Conservation (phyloP, 2,797 vertebrate genomes). For the Centroberyx gerrardi region DNA sequence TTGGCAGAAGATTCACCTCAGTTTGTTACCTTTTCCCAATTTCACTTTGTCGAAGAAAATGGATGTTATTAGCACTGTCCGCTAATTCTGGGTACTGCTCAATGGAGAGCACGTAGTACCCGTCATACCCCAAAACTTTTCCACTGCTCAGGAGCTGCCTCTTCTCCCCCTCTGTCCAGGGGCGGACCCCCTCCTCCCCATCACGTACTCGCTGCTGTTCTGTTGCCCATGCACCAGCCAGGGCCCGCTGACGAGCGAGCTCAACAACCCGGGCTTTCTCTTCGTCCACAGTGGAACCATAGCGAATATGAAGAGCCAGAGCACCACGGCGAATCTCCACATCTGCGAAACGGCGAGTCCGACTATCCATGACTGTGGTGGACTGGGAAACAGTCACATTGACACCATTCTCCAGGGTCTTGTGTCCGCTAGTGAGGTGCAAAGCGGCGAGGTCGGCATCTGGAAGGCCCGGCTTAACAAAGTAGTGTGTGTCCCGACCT, state of each 20-base stretch:
- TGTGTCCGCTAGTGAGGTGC: conserved; percentile 94
- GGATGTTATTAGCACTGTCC: conserved; percentile 97
- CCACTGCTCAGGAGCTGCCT: conserved; percentile 96
- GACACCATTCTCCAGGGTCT: conserved; percentile 96
- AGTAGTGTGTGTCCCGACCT: conserved; percentile 97
- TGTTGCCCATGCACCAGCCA: conserved; percentile 93
- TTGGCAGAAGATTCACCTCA: conserved; percentile 88
- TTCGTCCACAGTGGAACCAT: conserved; percentile 96
- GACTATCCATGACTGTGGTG: conserved; percentile 95
- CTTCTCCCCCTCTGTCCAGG: conserved; percentile 99
- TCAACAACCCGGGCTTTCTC: conserved; percentile 96
- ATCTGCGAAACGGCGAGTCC: conserved; percentile 97
- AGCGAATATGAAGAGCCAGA: conserved; percentile 95
- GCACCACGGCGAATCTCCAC: conserved; percentile 94
- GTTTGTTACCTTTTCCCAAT: conserved; percentile 99
- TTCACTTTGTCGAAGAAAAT: conserved; percentile 99
- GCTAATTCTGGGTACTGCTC: conserved; percentile 99
- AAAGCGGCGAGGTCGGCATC: conserved; percentile 95
- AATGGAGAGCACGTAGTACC: conserved; percentile 98
- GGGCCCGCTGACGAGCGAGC: conserved; percentile 94
- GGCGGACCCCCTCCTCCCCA: conserved; percentile 94
- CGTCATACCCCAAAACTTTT: conserved; percentile 96
- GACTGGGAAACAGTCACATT: conserved; percentile 98
- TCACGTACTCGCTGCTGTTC: conserved; percentile 96
- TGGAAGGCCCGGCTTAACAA: conserved; percentile 95